phyloP scores from a whole-genome alignment of 1,140 invertebrate species.

The Drosophila tristis region DNA sequence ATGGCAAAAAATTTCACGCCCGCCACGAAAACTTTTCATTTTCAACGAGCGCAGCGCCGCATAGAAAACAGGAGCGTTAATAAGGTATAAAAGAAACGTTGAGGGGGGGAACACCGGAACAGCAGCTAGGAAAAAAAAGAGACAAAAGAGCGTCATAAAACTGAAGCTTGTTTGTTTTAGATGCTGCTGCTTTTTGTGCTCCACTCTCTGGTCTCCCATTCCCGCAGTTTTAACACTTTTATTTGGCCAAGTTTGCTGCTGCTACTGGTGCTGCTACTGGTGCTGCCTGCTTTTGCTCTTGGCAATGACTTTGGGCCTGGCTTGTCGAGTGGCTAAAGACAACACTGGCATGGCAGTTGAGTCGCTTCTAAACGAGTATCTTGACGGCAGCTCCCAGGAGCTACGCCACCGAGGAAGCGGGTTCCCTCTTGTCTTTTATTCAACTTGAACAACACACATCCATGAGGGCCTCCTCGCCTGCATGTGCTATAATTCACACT shows the following conservation, averaged over 20 bases:
- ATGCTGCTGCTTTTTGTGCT: constrained; percentile 21
- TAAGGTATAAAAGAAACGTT: constrained; percentile 68
- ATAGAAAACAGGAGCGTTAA: constrained; percentile 62
- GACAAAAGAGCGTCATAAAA: constrained; percentile 69
- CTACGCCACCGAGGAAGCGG: constrained; percentile 48
- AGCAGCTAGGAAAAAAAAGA: constrained; percentile 21
- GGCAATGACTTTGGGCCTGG: constrained; percentile 70
- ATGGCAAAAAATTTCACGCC: constrained; percentile 59
- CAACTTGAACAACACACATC: constrained; percentile 1
- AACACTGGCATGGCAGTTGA: constrained; percentile 19
- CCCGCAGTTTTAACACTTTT: constrained; percentile 49
- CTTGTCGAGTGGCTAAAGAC: constrained; percentile 51
- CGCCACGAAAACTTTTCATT: constrained; percentile 67
- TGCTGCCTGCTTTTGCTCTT: constrained; percentile 61
- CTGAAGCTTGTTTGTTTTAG: constrained; percentile 70
- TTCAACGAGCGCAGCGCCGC: constrained; percentile 38
- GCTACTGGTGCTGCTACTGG: constrained; percentile 18
- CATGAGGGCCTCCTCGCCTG: not conserved
- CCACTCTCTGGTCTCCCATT: constrained; percentile 7
- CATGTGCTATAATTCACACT: constrained; percentile 68
- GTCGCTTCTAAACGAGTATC: constrained; percentile 37
- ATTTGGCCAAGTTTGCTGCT: constrained; percentile 56
- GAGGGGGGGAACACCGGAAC: constrained; percentile 16
- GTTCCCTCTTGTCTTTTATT: constrained; percentile 18
- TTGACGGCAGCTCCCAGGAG: constrained; percentile 22